A percentile compares a stretch with the other conserved stretches of the same genome.
Evolutionary conservation across 2,113 vertebrate species (phyloP).

Genomic region (Elachura formosa): DNA sequence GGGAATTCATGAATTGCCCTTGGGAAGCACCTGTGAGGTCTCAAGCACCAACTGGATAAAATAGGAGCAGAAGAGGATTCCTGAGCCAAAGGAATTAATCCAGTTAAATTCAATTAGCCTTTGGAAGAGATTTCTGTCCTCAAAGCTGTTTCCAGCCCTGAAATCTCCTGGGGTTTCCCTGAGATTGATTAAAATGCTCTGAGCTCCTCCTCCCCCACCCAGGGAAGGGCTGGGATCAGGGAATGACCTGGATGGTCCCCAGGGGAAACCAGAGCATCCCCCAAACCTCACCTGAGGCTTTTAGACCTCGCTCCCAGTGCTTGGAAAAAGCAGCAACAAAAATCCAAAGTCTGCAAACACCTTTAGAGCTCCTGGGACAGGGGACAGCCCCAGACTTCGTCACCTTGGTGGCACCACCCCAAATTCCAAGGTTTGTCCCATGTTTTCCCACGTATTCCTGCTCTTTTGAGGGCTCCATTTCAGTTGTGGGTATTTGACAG

Average conservation of each 20-base stretch:
- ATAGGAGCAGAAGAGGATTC: not conserved
- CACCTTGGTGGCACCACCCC: not conserved
- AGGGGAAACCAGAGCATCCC: not conserved
- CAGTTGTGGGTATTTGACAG: not conserved
- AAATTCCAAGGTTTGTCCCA: not conserved
- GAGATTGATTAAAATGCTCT: rapidly evolving
- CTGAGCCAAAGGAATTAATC: not conserved
- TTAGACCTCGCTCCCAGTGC: rapidly evolving
- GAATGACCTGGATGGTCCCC: not conserved
- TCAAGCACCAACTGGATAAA: not conserved
- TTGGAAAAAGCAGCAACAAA: not conserved
- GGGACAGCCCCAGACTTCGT: not conserved
- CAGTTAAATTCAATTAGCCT: constrained; percentile 5
- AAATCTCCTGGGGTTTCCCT: not conserved
- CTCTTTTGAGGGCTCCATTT: not conserved
- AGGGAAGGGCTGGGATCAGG: not conserved
- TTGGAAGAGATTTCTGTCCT: not conserved
- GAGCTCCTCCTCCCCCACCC: not conserved
- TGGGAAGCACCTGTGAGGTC: not conserved
- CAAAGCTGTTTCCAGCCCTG: not conserved
- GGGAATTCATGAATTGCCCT: not conserved
- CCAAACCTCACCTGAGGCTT: not conserved
- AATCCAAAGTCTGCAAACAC: not conserved
- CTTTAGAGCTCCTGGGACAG: not conserved
- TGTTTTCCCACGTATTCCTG: rapidly evolving